Base-by-base conservation (phyloP, 2,113 vertebrate species). In the Andinoacara biseriatus region DNA sequence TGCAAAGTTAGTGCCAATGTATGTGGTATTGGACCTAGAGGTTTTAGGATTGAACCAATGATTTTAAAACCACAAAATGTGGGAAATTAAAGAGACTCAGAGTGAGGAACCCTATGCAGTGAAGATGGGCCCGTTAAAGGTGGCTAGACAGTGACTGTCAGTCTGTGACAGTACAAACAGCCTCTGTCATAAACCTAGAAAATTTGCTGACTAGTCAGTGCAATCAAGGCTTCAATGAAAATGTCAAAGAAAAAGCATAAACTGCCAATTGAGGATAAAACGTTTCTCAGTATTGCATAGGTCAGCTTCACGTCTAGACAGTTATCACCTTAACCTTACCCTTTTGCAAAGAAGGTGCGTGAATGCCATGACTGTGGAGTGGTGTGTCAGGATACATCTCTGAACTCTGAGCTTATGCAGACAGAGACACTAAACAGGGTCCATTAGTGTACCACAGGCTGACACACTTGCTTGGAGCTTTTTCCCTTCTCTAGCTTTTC, bases 221-320 rank as follows among this genome's bases (percentile, higher is more conserved):
- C 0, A 54, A 72, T 72, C 67, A 54, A 72, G 67, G 54, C 26
- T 72, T 72, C 67, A 52, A 72, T 46, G 67, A 54, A 72, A 52
- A 72, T 52, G 46, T 54, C 67, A 72, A 31, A 52, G 67, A 52
- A 31, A 72, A 72, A 72, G 17, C 67, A 31, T 52, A 72, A 54
- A 72, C 26, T 54, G 67, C 17, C 46, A 72, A 54, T 31, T 52
- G 67, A n/a, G 31, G 67, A 72, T 52, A 72, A 72, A 72, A 33
- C 24, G 18, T 54, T 54, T 29, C 67, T 72, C 26, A 0, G 26
- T 54, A 31, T 72, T 72, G 26, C 24, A 72, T 54, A 54, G 43
- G 46, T 52, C 46, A 72, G 10, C 31, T 46, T 54, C 67, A 31
- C 10, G 1, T 72, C 18, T 49, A 72, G 67, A 52, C 26, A 7